phyloP scores from a whole-genome alignment of 2,888 invertebrate genomes.

The Lampropteryx suffumata region DNA sequence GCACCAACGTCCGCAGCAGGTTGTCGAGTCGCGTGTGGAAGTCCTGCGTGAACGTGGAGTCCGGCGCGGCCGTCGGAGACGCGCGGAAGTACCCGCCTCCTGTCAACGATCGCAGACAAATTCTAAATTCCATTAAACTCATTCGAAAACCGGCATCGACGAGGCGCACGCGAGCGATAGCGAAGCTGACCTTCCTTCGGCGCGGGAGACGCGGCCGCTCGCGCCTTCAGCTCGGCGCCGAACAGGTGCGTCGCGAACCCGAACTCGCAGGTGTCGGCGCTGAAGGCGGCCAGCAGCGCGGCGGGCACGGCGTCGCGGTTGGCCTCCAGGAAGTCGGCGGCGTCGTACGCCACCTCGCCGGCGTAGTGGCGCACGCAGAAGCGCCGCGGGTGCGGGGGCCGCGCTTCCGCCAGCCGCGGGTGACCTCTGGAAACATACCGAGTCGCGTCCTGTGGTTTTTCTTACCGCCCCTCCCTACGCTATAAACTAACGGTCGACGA shows the following conservation, averaged over 20 bases:
- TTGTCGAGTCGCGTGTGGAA: slow-evolving; percentile 97
- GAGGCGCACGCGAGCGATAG: slow-evolving; percentile 10
- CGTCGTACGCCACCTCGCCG: slow-evolving; percentile 91
- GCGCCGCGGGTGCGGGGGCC: slow-evolving; percentile 89
- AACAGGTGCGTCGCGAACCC: slow-evolving; percentile 99
- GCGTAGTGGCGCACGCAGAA: slow-evolving; percentile 96
- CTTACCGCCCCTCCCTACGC: too few relatives aligned
- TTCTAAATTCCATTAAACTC: too few relatives aligned
- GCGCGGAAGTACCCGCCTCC: slow-evolving; percentile 90
- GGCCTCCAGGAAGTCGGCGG: slow-evolving; percentile 93
- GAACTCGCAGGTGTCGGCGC: slow-evolving; percentile 96
- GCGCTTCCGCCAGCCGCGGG: slow-evolving; percentile 90
- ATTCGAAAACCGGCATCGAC: not conserved
- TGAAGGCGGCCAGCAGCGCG: slow-evolving; percentile 95
- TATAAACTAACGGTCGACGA: too few relatives aligned
- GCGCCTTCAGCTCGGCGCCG: slow-evolving; percentile 92
- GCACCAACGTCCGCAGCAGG: slow-evolving; percentile 93
- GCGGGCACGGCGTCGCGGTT: slow-evolving; percentile 96
- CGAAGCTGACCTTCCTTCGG: slow-evolving; percentile 14
- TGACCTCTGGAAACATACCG: slow-evolving; percentile 84
- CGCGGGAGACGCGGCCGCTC: slow-evolving; percentile 14
- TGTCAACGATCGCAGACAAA: slow-evolving; percentile 68
- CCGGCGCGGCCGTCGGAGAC: slow-evolving; percentile 94
- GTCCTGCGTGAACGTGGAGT: slow-evolving; percentile 96
- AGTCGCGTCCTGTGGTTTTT: too few relatives aligned